phyloP scores from a whole-genome alignment of 2,113 vertebrate species.

The Felis chaus region DNA sequence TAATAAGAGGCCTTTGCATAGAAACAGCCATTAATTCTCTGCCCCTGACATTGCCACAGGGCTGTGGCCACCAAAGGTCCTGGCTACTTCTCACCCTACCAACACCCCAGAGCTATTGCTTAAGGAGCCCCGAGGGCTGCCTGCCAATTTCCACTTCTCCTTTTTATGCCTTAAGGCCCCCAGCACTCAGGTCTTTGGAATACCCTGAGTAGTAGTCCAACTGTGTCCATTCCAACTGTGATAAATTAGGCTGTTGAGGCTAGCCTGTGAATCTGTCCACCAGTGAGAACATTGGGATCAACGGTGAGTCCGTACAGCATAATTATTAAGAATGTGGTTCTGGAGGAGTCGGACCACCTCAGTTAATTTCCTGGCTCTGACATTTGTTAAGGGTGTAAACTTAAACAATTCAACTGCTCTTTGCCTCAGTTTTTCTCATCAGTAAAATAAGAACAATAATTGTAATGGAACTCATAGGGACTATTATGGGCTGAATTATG shows the following conservation, averaged over 20 bases:
- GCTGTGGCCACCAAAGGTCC: not conserved
- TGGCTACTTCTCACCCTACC: not conserved
- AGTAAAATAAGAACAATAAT: not conserved
- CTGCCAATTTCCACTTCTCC: not conserved
- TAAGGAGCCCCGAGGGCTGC: not conserved
- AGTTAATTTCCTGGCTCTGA: not conserved
- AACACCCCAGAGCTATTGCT: rapidly evolving
- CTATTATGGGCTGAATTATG: not conserved
- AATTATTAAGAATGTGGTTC: not conserved
- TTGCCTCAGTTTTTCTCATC: not conserved
- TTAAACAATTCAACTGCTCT: not conserved
- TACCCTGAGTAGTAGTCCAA: not conserved
- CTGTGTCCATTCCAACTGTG: not conserved
- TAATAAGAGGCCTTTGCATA: not conserved
- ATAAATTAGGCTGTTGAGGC: not conserved
- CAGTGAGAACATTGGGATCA: not conserved
- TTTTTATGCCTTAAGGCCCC: not conserved
- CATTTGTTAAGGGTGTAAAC: not conserved
- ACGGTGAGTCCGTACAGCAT: not conserved
- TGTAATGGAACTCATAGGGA: not conserved
- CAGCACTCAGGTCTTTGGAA: not conserved
- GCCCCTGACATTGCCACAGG: not conserved
- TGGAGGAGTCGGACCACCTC: not conserved
- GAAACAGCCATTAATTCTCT: not conserved
- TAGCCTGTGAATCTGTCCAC: not conserved